Base-by-base conservation (phyloP, 2,888 invertebrate genomes). In the Caenorhabditis sp. region DNA sequence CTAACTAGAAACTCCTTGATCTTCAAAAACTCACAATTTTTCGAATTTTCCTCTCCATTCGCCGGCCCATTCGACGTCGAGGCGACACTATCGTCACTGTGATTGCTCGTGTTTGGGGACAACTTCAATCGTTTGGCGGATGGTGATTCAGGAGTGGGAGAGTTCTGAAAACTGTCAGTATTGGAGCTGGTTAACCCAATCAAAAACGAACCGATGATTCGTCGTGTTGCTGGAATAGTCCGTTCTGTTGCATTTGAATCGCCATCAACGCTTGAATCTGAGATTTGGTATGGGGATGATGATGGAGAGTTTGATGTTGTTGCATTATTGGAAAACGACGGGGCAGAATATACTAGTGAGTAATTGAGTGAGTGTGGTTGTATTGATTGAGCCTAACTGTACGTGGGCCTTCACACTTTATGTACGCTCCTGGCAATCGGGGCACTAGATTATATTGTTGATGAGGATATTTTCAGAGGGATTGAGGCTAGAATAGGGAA, bases 181-280 rank as follows among this genome's bases (percentile, higher is more conserved):
- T 8, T 8, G 16, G 12, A 72, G 47, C 0, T 5, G 2, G 19
- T 19, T 8, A 49, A 49, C 1, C 7, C 6, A 49, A 19, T n/a
- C 2, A n/a, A 28, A 41, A 41, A 74, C 76, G 31, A 2, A 76
- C 76, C 59, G 77, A 77, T 22, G 38, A 28, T n/a, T 70, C 61
- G 19, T 70, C 79, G 0, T 56, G 22, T 28, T 64, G 44, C 3
- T 56, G 79, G n/a, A 70, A 70, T 12, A 79, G n/a, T n/a, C 54
- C 61, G 19, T 58, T 64, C 7, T 77, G 77, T 35, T 72, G 70
- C 63, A 79, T 70, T 70, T 77, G 77, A 31, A 77, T 26, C 8
- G 79, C 64, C 70, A 79, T 63, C 41, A 79, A 44, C 35, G 79
- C 79, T 63, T 79, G 79, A 0, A 79, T 79, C 79, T 79, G 79